Evolutionary conservation across 2,888 invertebrate species (phyloP).

Genomic region (Xylota sylvarum): DNA sequence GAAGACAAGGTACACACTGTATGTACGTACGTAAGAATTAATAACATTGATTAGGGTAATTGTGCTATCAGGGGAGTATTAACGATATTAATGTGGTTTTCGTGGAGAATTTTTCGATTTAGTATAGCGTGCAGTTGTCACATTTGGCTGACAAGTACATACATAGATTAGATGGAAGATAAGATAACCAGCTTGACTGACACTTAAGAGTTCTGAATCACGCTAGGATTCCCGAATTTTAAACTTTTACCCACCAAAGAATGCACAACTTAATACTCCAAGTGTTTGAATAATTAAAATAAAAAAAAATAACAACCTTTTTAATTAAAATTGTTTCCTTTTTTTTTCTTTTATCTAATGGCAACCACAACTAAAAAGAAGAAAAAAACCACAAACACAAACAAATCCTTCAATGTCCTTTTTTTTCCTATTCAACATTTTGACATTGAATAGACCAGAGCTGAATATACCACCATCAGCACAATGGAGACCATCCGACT

Average conservation of each 20-base stretch:
- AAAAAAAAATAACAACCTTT: slow-evolving; percentile 20
- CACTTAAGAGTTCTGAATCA: neutral
- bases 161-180: slow-evolving; percentile 36
- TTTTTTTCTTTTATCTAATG: slow-evolving; percentile 19
- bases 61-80: slow-evolving; percentile 20
- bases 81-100: neutral
- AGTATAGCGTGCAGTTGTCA: slow-evolving; percentile 11
- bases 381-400: neutral
- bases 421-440: slow-evolving; percentile 35
- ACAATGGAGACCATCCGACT: slow-evolving; percentile 23
- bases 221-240: neutral
- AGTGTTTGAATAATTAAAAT: neutral
- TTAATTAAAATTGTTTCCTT: slow-evolving; percentile 49
- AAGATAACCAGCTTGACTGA: neutral
- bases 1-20: neutral
- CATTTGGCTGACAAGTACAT: slow-evolving; percentile 32
- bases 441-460: slow-evolving; percentile 61
- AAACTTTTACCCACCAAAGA: neutral
- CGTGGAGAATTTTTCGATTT: neutral
- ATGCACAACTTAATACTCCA: neutral
- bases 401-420: slow-evolving; percentile 18
- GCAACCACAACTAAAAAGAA: slow-evolving; percentile 12
- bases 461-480: slow-evolving; percentile 26
- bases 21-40: neutral
- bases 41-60: slow-evolving; percentile 36